Evolutionary conservation across 2,113 vertebrate genomes (phyloP).

Genomic region (Burhinus bistriatus): DNA sequence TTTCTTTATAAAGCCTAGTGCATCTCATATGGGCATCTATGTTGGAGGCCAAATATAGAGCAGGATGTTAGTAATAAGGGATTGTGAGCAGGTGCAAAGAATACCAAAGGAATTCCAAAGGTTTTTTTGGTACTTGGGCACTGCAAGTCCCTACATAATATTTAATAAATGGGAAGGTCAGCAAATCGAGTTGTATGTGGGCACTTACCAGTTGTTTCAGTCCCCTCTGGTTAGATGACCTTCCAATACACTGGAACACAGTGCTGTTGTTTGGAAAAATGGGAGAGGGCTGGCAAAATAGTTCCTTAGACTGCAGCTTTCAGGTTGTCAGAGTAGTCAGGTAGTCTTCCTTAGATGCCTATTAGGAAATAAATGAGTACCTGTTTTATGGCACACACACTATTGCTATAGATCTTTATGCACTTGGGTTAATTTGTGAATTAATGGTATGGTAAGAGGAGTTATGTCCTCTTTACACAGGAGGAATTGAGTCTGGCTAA

Average conservation of each 20-base stretch:
- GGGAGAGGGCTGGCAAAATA: background rate
- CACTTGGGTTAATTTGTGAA: background rate
- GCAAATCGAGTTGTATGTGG: background rate
- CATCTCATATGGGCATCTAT: background rate
- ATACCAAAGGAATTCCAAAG: background rate
- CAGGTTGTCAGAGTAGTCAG: background rate
- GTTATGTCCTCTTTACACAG: background rate
- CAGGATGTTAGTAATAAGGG: background rate
- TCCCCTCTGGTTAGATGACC: background rate
- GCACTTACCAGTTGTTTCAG: background rate
- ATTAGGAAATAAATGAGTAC: background rate
- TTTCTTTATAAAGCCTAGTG: background rate
- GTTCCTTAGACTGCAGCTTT: background rate
- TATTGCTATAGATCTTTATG: background rate
- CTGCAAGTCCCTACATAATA: background rate
- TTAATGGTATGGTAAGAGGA: background rate
- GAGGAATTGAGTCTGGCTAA: background rate
- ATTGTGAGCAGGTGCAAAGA: background rate
- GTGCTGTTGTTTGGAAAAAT: background rate
- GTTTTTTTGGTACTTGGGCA: background rate
- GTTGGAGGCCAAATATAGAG: background rate
- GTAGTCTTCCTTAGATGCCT: background rate
- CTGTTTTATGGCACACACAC: background rate
- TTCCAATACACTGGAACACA: background rate
- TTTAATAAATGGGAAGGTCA: background rate